Conservation (phyloP, 2,888 invertebrate species). For the Piscicola geometra region DNA sequence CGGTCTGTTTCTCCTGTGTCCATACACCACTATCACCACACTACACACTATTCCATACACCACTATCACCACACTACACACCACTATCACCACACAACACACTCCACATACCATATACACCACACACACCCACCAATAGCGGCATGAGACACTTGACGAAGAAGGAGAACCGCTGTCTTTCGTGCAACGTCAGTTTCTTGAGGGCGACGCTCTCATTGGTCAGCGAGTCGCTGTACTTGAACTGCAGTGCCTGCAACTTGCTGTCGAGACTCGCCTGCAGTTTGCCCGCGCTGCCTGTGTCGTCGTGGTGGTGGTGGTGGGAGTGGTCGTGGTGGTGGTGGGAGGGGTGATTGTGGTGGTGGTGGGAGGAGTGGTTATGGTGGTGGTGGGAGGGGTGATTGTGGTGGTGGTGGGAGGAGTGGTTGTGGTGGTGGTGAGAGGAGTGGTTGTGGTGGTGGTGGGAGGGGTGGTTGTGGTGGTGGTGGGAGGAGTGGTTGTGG, state of each 20-base stretch:
- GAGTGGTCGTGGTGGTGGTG: not conserved
- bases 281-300: slow-evolving; percentile 26
- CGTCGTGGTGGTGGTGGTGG: too few relatives aligned
- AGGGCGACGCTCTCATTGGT: slow-evolving; percentile 32
- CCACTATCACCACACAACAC: too few relatives aligned
- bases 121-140: slow-evolving; percentile 27
- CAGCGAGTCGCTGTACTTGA: slow-evolving; percentile 21
- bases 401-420: not conserved
- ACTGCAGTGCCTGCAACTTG: slow-evolving; percentile 25
- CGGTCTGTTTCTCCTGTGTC: slow-evolving; percentile 28
- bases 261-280: slow-evolving; percentile 31
- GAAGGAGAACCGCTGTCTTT: slow-evolving; percentile 28
- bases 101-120: too few relatives aligned
- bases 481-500: too few relatives aligned
- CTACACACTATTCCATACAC: too few relatives aligned
- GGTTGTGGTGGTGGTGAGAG: not conserved
- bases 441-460: too few relatives aligned
- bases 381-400: not conserved
- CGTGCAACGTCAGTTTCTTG: slow-evolving; percentile 28
- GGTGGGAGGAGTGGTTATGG: not conserved
- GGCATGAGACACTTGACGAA: slow-evolving; percentile 28
- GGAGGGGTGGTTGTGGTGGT: too few relatives aligned
- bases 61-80: too few relatives aligned
- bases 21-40: too few relatives aligned
- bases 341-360: not conserved